A percentile compares a stretch with the other conserved stretches of the same genome.
Evolutionary conservation across 2,888 invertebrate genomes (phyloP).

Genomic region (Gonocerus acuteangulatus): DNA sequence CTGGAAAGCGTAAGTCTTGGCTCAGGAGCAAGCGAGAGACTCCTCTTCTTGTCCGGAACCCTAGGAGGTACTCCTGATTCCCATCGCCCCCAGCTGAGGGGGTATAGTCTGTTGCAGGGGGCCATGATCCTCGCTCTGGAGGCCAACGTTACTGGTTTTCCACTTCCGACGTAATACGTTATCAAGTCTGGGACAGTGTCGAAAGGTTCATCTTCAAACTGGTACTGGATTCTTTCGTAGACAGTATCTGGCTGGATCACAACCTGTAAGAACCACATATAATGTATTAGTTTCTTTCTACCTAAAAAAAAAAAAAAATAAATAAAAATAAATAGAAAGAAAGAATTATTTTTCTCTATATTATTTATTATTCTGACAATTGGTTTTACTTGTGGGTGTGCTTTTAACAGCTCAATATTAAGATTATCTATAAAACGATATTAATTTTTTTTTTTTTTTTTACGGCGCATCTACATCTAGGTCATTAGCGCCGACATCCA

Average conservation of each 20-base stretch:
- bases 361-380: too few relatives aligned
- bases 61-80: constrained; percentile 42
- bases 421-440: too few relatives aligned
- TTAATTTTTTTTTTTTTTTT: too few relatives aligned
- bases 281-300: too few relatives aligned
- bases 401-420: too few relatives aligned
- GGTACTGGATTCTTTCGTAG: constrained; percentile 84
- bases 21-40: constrained; percentile 68
- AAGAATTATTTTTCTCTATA: too few relatives aligned
- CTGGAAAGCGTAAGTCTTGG: constrained; percentile 42
- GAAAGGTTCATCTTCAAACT: constrained; percentile 89
- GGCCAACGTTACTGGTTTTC: constrained; percentile 77
- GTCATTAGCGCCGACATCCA: too few relatives aligned
- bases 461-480: too few relatives aligned
- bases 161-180: constrained; percentile 85
- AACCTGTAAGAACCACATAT: constrained; percentile 51
- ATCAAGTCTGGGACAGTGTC: constrained; percentile 89
- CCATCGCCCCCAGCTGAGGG: constrained; percentile 47
- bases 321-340: too few relatives aligned
- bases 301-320: too few relatives aligned
- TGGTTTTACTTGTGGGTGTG: too few relatives aligned
- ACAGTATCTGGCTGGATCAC: constrained; percentile 82
- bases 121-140: constrained; percentile 81
- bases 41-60: constrained; percentile 54
- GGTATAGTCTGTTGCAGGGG: constrained; percentile 74